Evolutionary conservation across 2,888 invertebrate genomes (phyloP).

Genomic region (Luperina nickerlii): DNA sequence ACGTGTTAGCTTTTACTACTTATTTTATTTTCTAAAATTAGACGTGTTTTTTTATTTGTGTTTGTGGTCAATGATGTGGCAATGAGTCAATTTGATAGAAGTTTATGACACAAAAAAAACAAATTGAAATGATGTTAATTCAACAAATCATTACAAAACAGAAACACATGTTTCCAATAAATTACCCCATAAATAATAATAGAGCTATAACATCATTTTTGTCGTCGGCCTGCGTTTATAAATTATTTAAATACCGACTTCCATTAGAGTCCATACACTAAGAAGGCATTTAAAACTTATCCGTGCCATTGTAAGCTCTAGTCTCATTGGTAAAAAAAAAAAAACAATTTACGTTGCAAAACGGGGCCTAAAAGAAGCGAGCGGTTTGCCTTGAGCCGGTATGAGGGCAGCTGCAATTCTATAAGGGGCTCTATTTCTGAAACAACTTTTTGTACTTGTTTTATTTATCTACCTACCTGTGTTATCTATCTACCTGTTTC

Average conservation of each 20-base stretch:
- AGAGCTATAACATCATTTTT: slow-evolving; percentile 33
- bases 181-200: slow-evolving; percentile 36
- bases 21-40: background rate
- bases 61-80: background rate
- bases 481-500: slow-evolving; percentile 81
- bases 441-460: slow-evolving; percentile 82
- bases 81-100: background rate
- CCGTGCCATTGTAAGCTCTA: slow-evolving; percentile 70
- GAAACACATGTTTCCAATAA: slow-evolving; percentile 18
- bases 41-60: background rate
- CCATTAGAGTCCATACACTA: slow-evolving; percentile 70
- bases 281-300: slow-evolving; percentile 68
- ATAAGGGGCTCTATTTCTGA: slow-evolving; percentile 84
- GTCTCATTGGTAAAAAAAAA: slow-evolving; percentile 67
- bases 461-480: slow-evolving; percentile 81
- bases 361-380: slow-evolving; percentile 78
- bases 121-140: background rate
- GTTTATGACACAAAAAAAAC: background rate
- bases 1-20: background rate
- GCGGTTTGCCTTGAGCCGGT: slow-evolving; percentile 86
- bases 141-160: slow-evolving; percentile 15
- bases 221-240: slow-evolving; percentile 44
- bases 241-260: slow-evolving; percentile 65
- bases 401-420: slow-evolving; percentile 81
- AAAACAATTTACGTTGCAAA: slow-evolving; percentile 81